Conservation (phyloP, 2,888 invertebrate genomes). For the Ypsolopha scabrella region DNA sequence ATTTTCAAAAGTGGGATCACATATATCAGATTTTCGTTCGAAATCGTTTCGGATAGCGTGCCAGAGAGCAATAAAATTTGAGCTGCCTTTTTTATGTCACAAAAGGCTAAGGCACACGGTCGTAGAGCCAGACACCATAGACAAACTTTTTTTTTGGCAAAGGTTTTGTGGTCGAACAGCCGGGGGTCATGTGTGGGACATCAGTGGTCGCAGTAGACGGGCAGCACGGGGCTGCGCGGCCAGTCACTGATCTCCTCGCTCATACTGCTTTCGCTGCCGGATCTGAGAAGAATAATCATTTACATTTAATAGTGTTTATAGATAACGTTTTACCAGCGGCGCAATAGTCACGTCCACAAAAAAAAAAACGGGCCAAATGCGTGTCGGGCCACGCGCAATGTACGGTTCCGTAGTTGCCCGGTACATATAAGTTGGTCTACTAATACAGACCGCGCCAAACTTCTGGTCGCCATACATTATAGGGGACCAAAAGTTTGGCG, state of each 20-base stretch:
- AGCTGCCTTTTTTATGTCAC: background rate
- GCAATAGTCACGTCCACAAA: background rate
- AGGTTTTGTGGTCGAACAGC: background rate
- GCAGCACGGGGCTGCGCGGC: constrained; percentile 74
- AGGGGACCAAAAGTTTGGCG: too few relatives aligned
- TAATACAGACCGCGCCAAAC: too few relatives aligned
- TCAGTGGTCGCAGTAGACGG: constrained; percentile 64
- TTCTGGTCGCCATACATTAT: too few relatives aligned
- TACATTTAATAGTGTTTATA: background rate
- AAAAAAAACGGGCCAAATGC: background rate
- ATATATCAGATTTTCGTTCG: constrained; percentile 6
- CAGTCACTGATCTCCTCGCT: constrained; percentile 71
- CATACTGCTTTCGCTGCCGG: constrained; percentile 73
- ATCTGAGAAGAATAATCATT: constrained; percentile 39
- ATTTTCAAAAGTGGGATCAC: constrained; percentile 15
- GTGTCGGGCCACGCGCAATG: too few relatives aligned
- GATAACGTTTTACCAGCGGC: background rate
- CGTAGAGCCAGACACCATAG: background rate
- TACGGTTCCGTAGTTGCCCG: too few relatives aligned
- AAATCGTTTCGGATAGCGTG: constrained; percentile 3
- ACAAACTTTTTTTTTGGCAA: background rate
- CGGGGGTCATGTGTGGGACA: background rate
- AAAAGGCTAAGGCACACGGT: constrained; percentile 3
- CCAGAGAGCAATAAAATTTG: background rate
- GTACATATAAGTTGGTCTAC: too few relatives aligned